Base-by-base conservation (phyloP, 2,113 vertebrate genomes). In the Saguinus midas region DNA sequence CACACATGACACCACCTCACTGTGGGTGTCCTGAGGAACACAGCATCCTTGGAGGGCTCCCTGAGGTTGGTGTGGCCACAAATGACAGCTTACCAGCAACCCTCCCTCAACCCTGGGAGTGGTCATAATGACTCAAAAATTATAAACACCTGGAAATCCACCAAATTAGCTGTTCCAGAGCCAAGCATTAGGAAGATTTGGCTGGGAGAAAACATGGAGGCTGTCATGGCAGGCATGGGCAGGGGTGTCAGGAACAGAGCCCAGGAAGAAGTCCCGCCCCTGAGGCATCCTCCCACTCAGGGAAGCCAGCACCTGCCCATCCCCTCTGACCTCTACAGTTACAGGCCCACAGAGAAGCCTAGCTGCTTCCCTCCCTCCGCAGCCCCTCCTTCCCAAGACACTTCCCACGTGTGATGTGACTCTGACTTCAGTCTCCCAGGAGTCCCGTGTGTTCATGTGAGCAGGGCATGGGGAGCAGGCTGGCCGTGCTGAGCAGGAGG, bases 381-480 rank as follows among this genome's bases (percentile, higher is more conserved):
- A 5, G 58, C 27, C 27, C 58, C 27, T 64, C 58, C 58, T 64
- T 68, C 64, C 16, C 32, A 35, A 68, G 64, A 68, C 12, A 68
- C 14, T 68, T 17, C 64, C 58, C 64, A 68, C 29, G 35, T 35
- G 10, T 35, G 64, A 68, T 35, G 64, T 68, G 64, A 35, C 29
- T 17, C 64, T 68, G 29, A 68, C 64, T 32, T 16, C 6, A 0
- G 32, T 35, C 32, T 68, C 64, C 64, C 64, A 68, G 32, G 64
- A 35, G 64, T 35, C 29, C 64, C 0, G 0, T 32, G 14, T 1
- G 2, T 68, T 68, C 32, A 35, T 68, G 14, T 7, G 29, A 68
- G 64, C 64, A 68, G 64, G 32, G 29, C 2, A 6, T 35, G 32
- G 64, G 64, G 64, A 68, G 32, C 1, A 2, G 32, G 64, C 64